Percentiles rank a stretch among this genome's conserved stretches.
phyloP scores from a whole-genome alignment of 2,888 invertebrate species.

The Gastracanthus pulcherrimus region DNA sequence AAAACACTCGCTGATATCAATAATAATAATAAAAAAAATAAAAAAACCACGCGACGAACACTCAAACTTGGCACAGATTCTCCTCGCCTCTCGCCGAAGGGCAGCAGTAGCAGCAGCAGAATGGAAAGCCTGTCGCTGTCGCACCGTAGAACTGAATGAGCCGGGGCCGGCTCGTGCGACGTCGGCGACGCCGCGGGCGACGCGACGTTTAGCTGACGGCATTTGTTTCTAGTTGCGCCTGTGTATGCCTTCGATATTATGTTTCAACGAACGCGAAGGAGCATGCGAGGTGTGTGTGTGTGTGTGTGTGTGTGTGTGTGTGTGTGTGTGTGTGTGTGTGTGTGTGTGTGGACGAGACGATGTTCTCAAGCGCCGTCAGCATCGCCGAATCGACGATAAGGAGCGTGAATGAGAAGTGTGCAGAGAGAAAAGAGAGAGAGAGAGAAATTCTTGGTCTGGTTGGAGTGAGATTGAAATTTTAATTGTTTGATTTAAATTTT shows the following conservation, averaged over 20 bases:
- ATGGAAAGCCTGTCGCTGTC: not conserved
- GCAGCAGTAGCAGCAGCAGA: not conserved
- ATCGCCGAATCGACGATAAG: conserved; percentile 17
- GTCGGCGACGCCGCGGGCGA: not conserved
- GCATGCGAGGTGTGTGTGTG: not conserved
- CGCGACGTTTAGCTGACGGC: conserved; percentile 43
- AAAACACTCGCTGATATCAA: not conserved
- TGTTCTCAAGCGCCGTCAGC: conserved; percentile 31
- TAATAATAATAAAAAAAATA: not conserved
- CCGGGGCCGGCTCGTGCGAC: too few relatives aligned
- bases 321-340: too few relatives aligned
- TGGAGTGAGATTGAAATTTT: not conserved
- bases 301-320: too few relatives aligned
- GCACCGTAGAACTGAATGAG: conserved; percentile 39
- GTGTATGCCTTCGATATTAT: not conserved
- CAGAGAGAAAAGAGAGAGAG: not conserved
- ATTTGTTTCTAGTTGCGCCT: conserved; percentile 50
- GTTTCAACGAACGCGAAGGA: conserved; percentile 14
- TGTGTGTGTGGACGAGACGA: not conserved
- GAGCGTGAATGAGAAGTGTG: not conserved
- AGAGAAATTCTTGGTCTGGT: not conserved
- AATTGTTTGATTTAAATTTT: too few relatives aligned
- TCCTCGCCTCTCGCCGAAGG: not conserved
- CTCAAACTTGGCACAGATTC: conserved; percentile 27
- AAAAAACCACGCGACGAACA: not conserved